A percentile compares a stretch with the other conserved stretches of the same genome.
Conservation (phyloP, 1,140 invertebrate species). For the Drosophila bocki region DNA sequence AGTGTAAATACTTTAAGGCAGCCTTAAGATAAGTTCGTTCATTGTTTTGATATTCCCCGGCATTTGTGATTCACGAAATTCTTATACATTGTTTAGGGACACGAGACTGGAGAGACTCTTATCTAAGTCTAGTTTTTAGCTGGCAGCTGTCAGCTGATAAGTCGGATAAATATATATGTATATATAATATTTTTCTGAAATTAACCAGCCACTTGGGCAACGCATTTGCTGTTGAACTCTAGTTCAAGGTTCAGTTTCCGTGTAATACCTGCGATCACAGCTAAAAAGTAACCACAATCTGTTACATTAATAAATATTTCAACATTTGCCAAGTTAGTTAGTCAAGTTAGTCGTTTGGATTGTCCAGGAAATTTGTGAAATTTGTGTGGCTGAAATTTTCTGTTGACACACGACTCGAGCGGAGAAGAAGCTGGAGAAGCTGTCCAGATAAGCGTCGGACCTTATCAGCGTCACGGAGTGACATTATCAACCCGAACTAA, state of each 20-base stretch:
- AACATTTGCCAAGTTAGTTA: slow-evolving; percentile 33
- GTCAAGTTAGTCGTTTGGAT: not conserved
- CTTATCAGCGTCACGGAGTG: slow-evolving; percentile 67
- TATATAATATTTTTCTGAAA: slow-evolving; percentile 11
- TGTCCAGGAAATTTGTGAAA: slow-evolving; percentile 35
- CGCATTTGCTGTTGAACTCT: slow-evolving; percentile 47
- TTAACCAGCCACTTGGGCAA: slow-evolving; percentile 20
- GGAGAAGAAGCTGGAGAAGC: slow-evolving; percentile 39
- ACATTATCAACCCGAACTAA: slow-evolving; percentile 77
- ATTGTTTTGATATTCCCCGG: slow-evolving; percentile 18
- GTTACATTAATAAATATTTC: slow-evolving; percentile 36
- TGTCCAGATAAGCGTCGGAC: slow-evolving; percentile 52
- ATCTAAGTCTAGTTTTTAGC: slow-evolving; percentile 44
- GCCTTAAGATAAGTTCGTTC: slow-evolving; percentile 21
- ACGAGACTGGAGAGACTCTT: slow-evolving; percentile 32
- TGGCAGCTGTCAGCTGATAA: slow-evolving; percentile 50
- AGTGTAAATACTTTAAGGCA: slow-evolving; percentile 27
- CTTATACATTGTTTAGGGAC: slow-evolving; percentile 22
- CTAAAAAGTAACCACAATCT: slow-evolving; percentile 24
- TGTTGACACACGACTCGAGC: slow-evolving; percentile 61
- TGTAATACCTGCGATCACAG: slow-evolving; percentile 1
- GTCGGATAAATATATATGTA: slow-evolving; percentile 27
- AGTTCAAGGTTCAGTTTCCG: slow-evolving; percentile 57
- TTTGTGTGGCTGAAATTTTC: slow-evolving; percentile 25
- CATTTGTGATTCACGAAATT: slow-evolving; percentile 40